These are phyloP conservation scores for Zootermopsis nevadensis DNA, from an alignment of 2,888 invertebrate genomes.

Conservation along the genomic window DNA sequence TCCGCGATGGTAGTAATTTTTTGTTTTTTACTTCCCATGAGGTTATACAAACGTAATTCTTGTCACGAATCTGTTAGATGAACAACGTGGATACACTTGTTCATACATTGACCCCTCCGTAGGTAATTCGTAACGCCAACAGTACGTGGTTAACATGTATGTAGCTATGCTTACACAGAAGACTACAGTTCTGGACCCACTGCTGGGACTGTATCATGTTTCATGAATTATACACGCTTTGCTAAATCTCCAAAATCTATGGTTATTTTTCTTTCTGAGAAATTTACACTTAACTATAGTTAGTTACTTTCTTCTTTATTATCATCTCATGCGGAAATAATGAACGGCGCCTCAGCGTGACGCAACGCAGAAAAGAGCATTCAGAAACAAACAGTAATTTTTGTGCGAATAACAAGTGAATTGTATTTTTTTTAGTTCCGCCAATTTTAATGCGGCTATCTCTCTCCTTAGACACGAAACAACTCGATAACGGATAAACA, in stretches of 20 bases:
- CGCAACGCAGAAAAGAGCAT: not conserved
- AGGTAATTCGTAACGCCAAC: constrained; percentile 1
- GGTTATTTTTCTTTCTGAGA: constrained; percentile 13
- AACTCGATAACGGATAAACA: too few relatives aligned
- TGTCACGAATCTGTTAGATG: constrained; percentile 9
- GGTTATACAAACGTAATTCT: not conserved
- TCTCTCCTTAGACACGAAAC: too few relatives aligned
- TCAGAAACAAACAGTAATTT: not conserved
- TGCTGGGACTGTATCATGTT: not conserved
- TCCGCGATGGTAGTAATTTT: not conserved
- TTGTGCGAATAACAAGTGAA: not conserved
- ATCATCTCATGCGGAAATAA: not conserved
- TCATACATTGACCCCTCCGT: not conserved
- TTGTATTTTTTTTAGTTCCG: not conserved
- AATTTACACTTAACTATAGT: not conserved
- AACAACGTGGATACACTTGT: constrained; percentile 2
- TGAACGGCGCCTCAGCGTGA: not conserved
- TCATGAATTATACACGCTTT: constrained; percentile 13
- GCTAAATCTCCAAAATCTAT: not conserved
- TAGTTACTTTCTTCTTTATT: not conserved
- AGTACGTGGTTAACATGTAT: constrained; percentile 13
- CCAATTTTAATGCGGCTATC: not conserved
- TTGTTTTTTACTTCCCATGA: not conserved
- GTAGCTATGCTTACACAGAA: constrained; percentile 1
- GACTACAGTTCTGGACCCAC: constrained; percentile 4